Evolutionary conservation across 2,888 invertebrate genomes (phyloP).

Genomic region (Conops quadrifasciatus): DNA sequence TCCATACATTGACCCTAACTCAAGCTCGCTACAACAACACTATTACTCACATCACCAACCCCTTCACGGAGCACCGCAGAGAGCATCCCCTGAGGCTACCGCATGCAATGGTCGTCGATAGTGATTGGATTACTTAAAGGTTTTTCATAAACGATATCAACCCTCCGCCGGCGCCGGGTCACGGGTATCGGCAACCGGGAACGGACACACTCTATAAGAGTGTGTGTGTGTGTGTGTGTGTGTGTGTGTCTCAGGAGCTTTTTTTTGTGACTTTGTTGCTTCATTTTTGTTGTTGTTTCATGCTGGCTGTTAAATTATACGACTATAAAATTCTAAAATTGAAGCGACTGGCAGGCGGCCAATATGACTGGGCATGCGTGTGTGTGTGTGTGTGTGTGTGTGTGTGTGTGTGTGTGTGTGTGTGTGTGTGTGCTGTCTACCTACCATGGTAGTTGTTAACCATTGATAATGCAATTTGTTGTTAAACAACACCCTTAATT

Average conservation of each 20-base stretch:
- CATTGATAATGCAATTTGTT: conserved; percentile 33
- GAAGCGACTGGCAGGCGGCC: too few relatives aligned
- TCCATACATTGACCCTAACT: too few relatives aligned
- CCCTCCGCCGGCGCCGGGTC: too few relatives aligned
- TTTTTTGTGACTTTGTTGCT: background rate
- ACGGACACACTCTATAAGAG: too few relatives aligned
- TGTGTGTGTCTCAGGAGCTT: background rate
- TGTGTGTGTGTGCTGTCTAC: background rate
- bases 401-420: conserved; percentile 1
- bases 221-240: background rate
- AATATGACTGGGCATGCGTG: background rate
- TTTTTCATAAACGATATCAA: too few relatives aligned
- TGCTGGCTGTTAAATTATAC: too few relatives aligned
- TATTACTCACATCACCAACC: background rate
- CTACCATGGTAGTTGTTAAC: background rate
- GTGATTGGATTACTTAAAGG: conserved; percentile 27
- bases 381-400: background rate
- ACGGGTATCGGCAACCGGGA: too few relatives aligned
- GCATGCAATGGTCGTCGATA: conserved; percentile 28
- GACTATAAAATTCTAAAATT: too few relatives aligned
- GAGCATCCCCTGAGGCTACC: conserved; percentile 29
- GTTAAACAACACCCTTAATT: conserved; percentile 31
- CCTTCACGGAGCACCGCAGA: conserved; percentile 1
- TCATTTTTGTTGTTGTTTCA: too few relatives aligned
- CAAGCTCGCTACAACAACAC: background rate